phyloP scores from a whole-genome alignment of 2,797 vertebrate species.

The Esox masquinongy region DNA sequence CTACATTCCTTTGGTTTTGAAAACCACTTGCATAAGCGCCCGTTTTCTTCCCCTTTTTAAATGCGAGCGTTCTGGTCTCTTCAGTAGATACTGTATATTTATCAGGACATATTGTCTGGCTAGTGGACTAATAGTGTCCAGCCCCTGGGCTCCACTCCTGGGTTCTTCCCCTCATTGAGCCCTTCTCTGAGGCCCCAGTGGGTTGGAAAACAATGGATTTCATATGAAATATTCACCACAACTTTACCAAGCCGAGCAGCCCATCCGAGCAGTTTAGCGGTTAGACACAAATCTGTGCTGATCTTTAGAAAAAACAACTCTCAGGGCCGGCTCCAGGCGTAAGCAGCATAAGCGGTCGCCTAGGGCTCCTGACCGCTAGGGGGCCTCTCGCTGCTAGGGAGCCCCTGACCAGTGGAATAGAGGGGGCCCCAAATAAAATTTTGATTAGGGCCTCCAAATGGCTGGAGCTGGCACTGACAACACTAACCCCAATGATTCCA shows the following conservation, averaged over 20 bases:
- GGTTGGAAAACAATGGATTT: conserved; percentile 63
- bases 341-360: no score
- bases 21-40: conserved; percentile 51
- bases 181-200: conserved; percentile 61
- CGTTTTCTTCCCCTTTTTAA: conserved; percentile 45
- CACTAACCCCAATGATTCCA: conserved; percentile 36
- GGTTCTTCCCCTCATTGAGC: conserved; percentile 46
- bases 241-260: conserved; percentile 25
- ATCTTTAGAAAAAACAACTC: conserved; percentile 34
- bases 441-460: no score
- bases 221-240: conserved; percentile 65
- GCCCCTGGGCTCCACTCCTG: conserved; percentile 57
- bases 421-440: no score
- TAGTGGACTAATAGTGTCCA: conserved; percentile 63
- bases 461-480: background rate
- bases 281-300: conserved; percentile 55
- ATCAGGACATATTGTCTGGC: conserved; percentile 54
- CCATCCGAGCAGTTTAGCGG: conserved; percentile 57
- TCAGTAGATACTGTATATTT: conserved; percentile 55
- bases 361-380: no score
- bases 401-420: no score
- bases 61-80: conserved; percentile 37
- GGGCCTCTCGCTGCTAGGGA: no score
- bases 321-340: no score
- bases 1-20: conserved; percentile 63